These are phyloP conservation scores for Himalopsyche phryganea DNA, from an alignment of 1,140 invertebrate genomes.

Conservation along the genomic window DNA sequence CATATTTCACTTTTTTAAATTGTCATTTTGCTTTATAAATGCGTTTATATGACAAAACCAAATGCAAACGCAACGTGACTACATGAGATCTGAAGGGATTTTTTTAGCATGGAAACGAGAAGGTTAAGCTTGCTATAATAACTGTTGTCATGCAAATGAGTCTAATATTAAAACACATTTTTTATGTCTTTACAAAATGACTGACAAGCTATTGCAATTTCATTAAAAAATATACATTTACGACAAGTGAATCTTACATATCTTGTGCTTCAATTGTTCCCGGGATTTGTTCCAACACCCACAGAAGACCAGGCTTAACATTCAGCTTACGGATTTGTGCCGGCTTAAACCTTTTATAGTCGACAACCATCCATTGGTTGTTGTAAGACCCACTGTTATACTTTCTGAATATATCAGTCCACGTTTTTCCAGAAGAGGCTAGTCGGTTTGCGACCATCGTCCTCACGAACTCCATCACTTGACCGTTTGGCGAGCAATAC, in stretches of 20 bases:
- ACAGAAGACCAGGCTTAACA: slow-evolving; percentile 46
- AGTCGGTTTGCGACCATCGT: slow-evolving; percentile 68
- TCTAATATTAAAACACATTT: no score
- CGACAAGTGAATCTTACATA: slow-evolving; percentile 24
- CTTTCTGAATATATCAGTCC: slow-evolving; percentile 53
- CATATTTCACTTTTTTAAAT: no score
- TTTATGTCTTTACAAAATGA: no score
- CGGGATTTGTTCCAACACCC: slow-evolving; percentile 66
- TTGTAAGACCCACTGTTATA: slow-evolving; percentile 80
- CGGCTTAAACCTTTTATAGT: slow-evolving; percentile 62
- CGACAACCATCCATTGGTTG: slow-evolving; percentile 75
- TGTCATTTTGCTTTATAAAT: no score
- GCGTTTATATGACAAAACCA: no score
- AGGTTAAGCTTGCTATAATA: no score
- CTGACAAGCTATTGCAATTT: no score
- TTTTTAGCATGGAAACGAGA: no score
- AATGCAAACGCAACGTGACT: no score
- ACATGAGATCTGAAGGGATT: no score
- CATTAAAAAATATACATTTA: no score
- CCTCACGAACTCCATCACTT: slow-evolving; percentile 63
- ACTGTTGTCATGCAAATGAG: no score
- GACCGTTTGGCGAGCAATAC: slow-evolving; percentile 53
- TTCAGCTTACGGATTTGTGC: slow-evolving; percentile 34
- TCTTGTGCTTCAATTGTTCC: slow-evolving; percentile 37
- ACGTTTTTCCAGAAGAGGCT: slow-evolving; percentile 56